Conservation (phyloP, 1,140 invertebrate species). For the Bombus turneri region DNA sequence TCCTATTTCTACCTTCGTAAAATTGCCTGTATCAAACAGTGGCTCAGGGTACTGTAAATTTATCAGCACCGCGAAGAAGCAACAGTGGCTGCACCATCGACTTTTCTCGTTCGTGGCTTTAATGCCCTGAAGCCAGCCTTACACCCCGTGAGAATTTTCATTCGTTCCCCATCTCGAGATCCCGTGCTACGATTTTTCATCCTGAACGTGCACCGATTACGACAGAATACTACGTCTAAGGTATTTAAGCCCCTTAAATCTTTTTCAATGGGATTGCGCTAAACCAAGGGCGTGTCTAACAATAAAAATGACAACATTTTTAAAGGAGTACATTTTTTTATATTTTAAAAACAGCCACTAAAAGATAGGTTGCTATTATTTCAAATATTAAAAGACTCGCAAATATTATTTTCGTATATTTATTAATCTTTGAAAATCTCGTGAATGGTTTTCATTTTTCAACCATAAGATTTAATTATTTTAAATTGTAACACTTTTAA, state of each 20-base stretch:
- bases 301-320: not conserved
- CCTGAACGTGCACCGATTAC: not conserved
- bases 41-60: slow-evolving; percentile 28
- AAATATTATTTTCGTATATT: too few relatives aligned
- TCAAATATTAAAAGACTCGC: too few relatives aligned
- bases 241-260: not conserved
- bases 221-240: not conserved
- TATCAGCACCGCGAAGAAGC: not conserved
- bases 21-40: slow-evolving; percentile 34
- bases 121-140: slow-evolving; percentile 21
- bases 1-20: not conserved
- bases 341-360: not conserved
- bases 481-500: too few relatives aligned
- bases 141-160: not conserved
- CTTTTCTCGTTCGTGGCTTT: slow-evolving; percentile 12
- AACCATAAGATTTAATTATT: too few relatives aligned
- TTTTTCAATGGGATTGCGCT: not conserved
- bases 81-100: not conserved
- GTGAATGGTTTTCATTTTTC: too few relatives aligned
- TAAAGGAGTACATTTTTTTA: too few relatives aligned
- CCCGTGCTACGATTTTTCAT: not conserved
- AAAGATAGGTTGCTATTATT: too few relatives aligned
- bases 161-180: not conserved
- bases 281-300: not conserved
- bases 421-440: too few relatives aligned